Base-by-base conservation (phyloP, 1,140 invertebrate genomes). In the Drosophila auraria region DNA sequence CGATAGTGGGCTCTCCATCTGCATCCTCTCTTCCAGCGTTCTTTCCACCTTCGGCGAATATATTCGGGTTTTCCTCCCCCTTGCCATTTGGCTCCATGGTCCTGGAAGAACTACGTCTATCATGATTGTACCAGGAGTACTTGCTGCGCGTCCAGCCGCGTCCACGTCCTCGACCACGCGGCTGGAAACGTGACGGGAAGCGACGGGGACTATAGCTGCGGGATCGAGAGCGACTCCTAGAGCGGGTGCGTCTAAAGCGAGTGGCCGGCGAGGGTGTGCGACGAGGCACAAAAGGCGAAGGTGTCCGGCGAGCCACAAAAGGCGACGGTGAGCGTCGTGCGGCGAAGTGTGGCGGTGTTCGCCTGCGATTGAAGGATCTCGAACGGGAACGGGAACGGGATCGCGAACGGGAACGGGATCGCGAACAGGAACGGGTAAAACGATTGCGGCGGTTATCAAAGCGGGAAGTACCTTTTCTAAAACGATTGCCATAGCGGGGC, bases 1-100 rank as follows among this genome's bases (percentile, higher is more conserved):
- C 93, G 38, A 94, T 86, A 11, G 80, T 82, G 8, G 80, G 82
- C 4, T 68, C 73, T 7, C 69, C 80, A 30, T 61, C 61, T 9
- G 75, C 68, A 9, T 61, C 54, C 15, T 36, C 42, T 1, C 59
- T 63, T 14, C 57, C 59, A 54, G 15, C 74, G 51, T 9, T 80
- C 65, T 0, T 58, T 36, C 38, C 77, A 68, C 23, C 61, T 51
- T 47, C 65, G 58, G 58, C 91, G 91, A 1, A 57, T 53, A 23
- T 63, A 17, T 15, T 47, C 15, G 30, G 12, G 2, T 7, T 44
- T 11, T 66, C 63, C 30, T 73, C 69, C 2, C 50, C 64, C 9
- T 25, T 56, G 40, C 50, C 69, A 38, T 77, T 77, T 36, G 60
- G 14, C 2, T 63, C 57, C 7, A 25, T 33, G 15, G 33, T 36